Evolutionary conservation across 2,113 vertebrate genomes (phyloP), one percentile per base, ranked within the genome.

Genomic region (Trogon surrucura): DNA sequence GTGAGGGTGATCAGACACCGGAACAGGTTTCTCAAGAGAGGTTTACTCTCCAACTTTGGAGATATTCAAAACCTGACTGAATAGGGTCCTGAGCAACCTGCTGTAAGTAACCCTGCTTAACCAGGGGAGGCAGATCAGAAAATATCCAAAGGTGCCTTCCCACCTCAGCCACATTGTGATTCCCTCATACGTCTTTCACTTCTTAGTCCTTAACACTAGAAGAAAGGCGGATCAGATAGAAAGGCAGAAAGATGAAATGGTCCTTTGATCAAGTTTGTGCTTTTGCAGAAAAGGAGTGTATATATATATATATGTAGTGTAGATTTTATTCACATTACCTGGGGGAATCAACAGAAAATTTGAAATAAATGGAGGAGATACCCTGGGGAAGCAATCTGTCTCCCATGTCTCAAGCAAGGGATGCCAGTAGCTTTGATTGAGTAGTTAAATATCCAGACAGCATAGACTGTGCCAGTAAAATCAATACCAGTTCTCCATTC

Each of bases 401-500:
- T 91, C 81, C 7, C 12, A 78, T 69, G 14, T 47, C 53, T 93
- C 88, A 94, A 73, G 34, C 41, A 69, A 87, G 29, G 16, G 16
- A 91, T 67, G 78, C 29, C 70, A 82, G 78, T 53, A 69, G 13
- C 34, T 88, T 89, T 10, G 58, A 79, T 0, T 65, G 61, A 93
- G 79, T 88, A 58, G 65, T 66, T 91, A 94, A 94, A 91, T 86
- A 96, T 74, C 50, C 72, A 58, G 60, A 82, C 11, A 72, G 70
- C 65, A 80, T 29, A 72, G 77, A 85, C 48, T 56, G 20, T 3
- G 1, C 48, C 0, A 41, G 0, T 45, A 23, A 80, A 91, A 96
- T 95, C 86, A 86, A 77, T 93, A 93, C 17, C 34, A 67, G 29
- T 64, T 85, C 48, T 71, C 65, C 0, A 3, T 87, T 83, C 5